A percentile compares a stretch with the other conserved stretches of the same genome.
Conservation (phyloP, 2,113 vertebrate genomes). For the Sula dactylatra region DNA sequence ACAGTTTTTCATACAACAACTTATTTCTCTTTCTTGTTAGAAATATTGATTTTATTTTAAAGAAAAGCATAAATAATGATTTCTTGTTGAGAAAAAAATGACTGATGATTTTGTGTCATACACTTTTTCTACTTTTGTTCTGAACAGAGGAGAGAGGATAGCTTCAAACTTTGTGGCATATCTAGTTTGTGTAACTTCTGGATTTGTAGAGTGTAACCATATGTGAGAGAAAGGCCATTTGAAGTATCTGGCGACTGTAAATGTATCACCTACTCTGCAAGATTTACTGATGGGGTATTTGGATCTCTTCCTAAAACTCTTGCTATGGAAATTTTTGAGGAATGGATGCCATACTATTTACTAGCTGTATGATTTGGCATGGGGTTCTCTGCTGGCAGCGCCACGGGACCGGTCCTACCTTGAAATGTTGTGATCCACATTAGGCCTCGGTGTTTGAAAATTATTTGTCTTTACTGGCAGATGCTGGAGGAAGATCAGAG, state of each 20-base stretch:
- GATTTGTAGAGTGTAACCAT: background rate
- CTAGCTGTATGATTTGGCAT: constrained; percentile 17
- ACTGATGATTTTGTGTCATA: background rate
- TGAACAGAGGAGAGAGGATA: background rate
- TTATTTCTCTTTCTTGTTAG: background rate
- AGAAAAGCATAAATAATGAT: background rate
- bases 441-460: background rate
- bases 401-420: background rate
- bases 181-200: background rate
- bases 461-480: constrained; percentile 10
- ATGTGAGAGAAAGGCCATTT: background rate
- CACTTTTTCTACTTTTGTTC: background rate
- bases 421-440: background rate
- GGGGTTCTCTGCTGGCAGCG: background rate
- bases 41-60: background rate
- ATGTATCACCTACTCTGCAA: background rate
- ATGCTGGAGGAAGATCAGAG: constrained; percentile 38
- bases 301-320: constrained; percentile 19
- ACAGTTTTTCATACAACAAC: background rate
- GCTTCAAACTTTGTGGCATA: background rate
- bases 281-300: constrained; percentile 25
- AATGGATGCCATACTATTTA: background rate
- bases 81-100: background rate
- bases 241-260: background rate
- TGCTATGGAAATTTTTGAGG: constrained; percentile 3